Evolutionary conservation across 2,888 invertebrate species (phyloP), one percentile per base, ranked within the genome.

Genomic region (Busseola fusca): DNA sequence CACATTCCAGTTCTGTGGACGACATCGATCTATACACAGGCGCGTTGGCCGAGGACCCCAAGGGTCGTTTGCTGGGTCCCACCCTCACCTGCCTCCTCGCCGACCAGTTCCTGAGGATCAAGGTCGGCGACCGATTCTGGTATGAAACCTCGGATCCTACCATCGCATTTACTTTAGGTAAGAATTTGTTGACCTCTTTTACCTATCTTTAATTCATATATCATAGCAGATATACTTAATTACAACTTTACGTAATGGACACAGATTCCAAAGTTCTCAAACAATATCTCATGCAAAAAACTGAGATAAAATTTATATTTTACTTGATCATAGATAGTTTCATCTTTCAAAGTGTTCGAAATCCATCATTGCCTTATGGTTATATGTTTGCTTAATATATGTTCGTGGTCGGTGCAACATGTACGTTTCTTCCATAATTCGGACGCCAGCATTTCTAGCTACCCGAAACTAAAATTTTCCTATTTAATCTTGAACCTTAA

Each of bases 21-120:
- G 98, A 99, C 91, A 97, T 99, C 45, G 99, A 99, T 91, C 91
- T 99, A 42, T 99, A 98, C 92, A 97, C 98, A 1, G 99, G 98
- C 0, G 98, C 98, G 0, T 90, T 99, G 54, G 98, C 98, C 21
- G 99, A 99, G 89, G 96, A 96, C 16, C 98, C 98, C 96, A 70
- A 92, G 94, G 84, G 98, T 5, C 97, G 97, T 1, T 96, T 98
- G 30, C 96, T 99, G 65, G 99, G 99, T 0, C 98, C 98, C 0
- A 97, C 98, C 1, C 96, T 98, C 68, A 97, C 97, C 27, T 99
- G 99, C 87, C 95, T 99, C 76, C 95, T 99, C 62, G 96, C 97
- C 0, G 98, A 98, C 93, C 99, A 99, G 94, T 99, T 99, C 93
- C 91, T 97, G 27, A 94, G 98, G 63, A 91, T 98, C 40, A 98